Conservation (phyloP, 2,113 vertebrate genomes). For the Eclectus roratus region DNA sequence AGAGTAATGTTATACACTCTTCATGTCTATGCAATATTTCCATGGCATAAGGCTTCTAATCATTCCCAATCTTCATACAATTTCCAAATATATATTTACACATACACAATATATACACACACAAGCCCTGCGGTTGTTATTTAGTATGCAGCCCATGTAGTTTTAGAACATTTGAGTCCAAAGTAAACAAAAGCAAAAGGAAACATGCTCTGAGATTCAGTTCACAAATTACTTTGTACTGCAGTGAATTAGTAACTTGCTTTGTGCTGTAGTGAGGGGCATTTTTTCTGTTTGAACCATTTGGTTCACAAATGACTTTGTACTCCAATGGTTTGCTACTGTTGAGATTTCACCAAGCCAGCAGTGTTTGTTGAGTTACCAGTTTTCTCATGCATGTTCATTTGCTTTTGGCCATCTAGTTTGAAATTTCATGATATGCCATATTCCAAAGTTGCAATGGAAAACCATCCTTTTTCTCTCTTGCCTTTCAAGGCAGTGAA, state of each 20-base stretch:
- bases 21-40: neutral
- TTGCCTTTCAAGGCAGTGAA: neutral
- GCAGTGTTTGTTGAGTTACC: neutral
- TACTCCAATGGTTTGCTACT: neutral
- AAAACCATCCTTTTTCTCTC: neutral
- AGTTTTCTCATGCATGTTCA: fast-evolving
- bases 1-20: neutral
- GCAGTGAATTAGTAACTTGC: constrained; percentile 1
- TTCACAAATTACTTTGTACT: neutral
- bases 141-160: neutral
- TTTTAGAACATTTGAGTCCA: neutral
- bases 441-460: neutral
- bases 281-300: neutral
- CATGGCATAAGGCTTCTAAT: neutral
- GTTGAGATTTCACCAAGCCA: neutral
- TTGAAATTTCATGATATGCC: neutral
- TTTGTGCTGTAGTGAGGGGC: neutral
- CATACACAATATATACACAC: fast-evolving
- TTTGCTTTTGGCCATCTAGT: neutral
- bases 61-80: neutral
- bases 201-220: neutral
- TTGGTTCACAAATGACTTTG: neutral
- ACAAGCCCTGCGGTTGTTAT: neutral
- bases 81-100: neutral
- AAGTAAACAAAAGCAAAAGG: neutral